Evolutionary conservation across 2,797 vertebrate species (phyloP), one percentile per base, ranked within the genome.

Genomic region (Eospalax fontanierii): DNA sequence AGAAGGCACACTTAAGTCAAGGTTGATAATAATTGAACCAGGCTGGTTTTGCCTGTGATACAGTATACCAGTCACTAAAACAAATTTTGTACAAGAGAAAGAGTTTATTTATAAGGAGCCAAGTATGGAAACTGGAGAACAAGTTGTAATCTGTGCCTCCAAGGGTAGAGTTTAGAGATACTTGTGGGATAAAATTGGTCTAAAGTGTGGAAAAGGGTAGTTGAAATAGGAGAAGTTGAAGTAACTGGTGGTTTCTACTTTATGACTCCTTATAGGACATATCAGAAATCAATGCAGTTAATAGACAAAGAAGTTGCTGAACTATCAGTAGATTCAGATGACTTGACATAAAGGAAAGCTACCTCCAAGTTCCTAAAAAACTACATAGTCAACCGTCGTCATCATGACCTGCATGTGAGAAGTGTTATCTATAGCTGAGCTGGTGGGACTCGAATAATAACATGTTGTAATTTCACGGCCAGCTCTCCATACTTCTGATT

Each of bases 1-100:
- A 90, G 80, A 78, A 92, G 86, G n/a, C 68, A 50, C 87, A 65
- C 91, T 2, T 95, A 80, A 75, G 22, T 92, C 22, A 88, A 61
- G n/a, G 4, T 87, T 82, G 33, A 43, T 88, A 81, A 81, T 82
- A 82, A 82, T 28, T 66, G 61, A 88, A 26, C 33, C 10, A n/a
- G 14, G n/a, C 35, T 38, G 35, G 4, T 63, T 81, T 30, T 81
- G 35, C 26, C 40, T 66, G 28, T 73, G 14, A 18, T 40, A 50
- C 12, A n/a, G 24, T 22, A 71, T 80, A 11, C 76, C 26, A 26
- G 22, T 76, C 50, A 68, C 35, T 78, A 26, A 71, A 80, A 61
- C 24, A 57, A 71, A 30, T 61, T 92, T 71, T 61, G 30, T 10
- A 57, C 71, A 93, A 81, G 40, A 71, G 16, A 81, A 81, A 3